These are phyloP conservation scores for Chrysotoxum bicinctum DNA, from an alignment of 2,888 invertebrate genomes.

Conservation along the genomic window DNA sequence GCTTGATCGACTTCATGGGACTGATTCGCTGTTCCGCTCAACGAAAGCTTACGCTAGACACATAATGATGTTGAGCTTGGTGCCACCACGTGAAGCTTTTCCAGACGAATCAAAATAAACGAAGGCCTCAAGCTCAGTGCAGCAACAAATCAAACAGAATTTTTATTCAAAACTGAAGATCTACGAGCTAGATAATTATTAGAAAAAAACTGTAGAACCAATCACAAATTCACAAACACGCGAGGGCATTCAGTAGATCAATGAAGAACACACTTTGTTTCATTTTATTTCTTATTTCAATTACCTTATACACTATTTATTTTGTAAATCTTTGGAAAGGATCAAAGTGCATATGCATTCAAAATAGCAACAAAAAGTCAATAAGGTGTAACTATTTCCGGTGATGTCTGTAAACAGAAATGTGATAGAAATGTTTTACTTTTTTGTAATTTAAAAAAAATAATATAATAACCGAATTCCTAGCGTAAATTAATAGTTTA, in stretches of 20 bases:
- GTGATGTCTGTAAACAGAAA: slow-evolving; percentile 65
- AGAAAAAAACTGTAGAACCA: slow-evolving; percentile 28
- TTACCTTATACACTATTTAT: slow-evolving; percentile 1
- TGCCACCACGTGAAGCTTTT: slow-evolving; percentile 86
- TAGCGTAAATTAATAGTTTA: slow-evolving; percentile 32
- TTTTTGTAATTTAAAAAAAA: slow-evolving; percentile 43
- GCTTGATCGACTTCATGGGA: slow-evolving; percentile 91
- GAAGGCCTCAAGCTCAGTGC: not conserved
- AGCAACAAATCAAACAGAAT: slow-evolving; percentile 40
- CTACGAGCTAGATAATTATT: not conserved
- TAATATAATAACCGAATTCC: slow-evolving; percentile 18
- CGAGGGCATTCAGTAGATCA: slow-evolving; percentile 63
- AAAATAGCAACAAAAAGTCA: slow-evolving; percentile 29
- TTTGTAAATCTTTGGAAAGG: slow-evolving; percentile 28
- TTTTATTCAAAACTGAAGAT: slow-evolving; percentile 9
- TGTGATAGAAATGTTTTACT: slow-evolving; percentile 70
- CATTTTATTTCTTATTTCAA: slow-evolving; percentile 11
- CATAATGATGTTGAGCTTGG: slow-evolving; percentile 87
- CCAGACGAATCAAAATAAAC: slow-evolving; percentile 82
- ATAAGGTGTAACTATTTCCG: slow-evolving; percentile 46
- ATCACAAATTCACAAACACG: slow-evolving; percentile 42
- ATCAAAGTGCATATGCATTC: not conserved
- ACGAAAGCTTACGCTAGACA: slow-evolving; percentile 88
- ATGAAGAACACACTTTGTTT: slow-evolving; percentile 37
- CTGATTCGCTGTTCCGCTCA: slow-evolving; percentile 89